These are phyloP conservation scores for Premnoplex brunnescens DNA, from an alignment of 2,797 vertebrate species.

Conservation along the genomic window DNA sequence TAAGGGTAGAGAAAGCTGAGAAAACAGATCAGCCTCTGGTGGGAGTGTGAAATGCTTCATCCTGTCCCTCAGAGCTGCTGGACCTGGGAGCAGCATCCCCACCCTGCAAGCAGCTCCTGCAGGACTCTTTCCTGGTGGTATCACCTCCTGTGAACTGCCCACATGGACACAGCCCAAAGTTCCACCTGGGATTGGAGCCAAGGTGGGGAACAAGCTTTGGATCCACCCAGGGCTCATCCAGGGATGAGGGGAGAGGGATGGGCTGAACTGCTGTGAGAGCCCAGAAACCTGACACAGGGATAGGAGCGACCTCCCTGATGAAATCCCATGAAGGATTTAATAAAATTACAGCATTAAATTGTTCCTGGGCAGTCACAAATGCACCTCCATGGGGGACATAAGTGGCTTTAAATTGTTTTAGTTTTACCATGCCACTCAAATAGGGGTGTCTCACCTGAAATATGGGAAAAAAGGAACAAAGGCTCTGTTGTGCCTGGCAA, in stretches of 20 bases:
- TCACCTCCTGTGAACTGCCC: background rate
- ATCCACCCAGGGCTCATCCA: background rate
- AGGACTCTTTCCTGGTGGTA: rapidly evolving
- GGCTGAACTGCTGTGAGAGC: rapidly evolving
- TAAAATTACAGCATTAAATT: background rate
- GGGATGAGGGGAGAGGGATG: background rate
- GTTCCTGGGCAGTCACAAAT: background rate
- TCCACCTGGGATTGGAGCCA: rapidly evolving
- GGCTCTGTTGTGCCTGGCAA: rapidly evolving
- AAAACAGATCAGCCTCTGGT: background rate
- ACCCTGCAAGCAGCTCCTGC: background rate
- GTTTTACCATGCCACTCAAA: background rate
- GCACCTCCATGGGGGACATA: no score
- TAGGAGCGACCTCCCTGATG: rapidly evolving
- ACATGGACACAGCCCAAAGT: background rate
- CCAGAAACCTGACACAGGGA: background rate
- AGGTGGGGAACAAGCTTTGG: background rate
- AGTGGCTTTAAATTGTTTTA: background rate
- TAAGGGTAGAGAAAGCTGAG: background rate
- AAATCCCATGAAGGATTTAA: background rate
- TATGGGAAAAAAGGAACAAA: background rate
- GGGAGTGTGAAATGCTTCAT: background rate
- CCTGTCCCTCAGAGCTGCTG: background rate
- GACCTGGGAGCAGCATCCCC: background rate
- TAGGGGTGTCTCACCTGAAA: background rate